phyloP scores from a whole-genome alignment of 2,888 invertebrate genomes.

The Rhamphomyia laevipes region DNA sequence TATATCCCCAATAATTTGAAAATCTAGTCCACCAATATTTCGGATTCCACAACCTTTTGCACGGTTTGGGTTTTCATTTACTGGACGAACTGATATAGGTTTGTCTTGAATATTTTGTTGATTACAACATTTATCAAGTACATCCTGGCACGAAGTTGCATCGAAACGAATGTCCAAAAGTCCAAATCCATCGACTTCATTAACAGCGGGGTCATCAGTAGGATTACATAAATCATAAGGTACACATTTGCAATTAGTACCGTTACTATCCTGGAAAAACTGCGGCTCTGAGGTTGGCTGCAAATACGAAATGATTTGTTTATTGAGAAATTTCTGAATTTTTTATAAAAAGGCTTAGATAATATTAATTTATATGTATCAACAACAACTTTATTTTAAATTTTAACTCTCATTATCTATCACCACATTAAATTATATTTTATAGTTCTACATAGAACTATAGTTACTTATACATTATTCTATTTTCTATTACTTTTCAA shows the following conservation, averaged over 20 bases:
- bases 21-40: slow-evolving; percentile 46
- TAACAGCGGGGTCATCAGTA: slow-evolving; percentile 41
- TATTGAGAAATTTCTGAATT: no score
- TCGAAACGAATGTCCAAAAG: slow-evolving; percentile 64
- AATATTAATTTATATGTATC: no score
- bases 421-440: no score
- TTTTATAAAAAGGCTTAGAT: no score
- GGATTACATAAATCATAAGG: slow-evolving; percentile 67
- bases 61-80: slow-evolving; percentile 32
- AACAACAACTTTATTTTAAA: no score
- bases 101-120: slow-evolving; percentile 7
- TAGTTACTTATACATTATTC: no score
- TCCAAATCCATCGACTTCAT: slow-evolving; percentile 53
- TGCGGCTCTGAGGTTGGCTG: slow-evolving; percentile 20
- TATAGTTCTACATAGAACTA: no score
- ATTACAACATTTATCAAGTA: slow-evolving; percentile 64
- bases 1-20: slow-evolving; percentile 41
- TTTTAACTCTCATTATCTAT: no score
- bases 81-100: slow-evolving; percentile 29
- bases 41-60: slow-evolving; percentile 46
- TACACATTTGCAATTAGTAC: slow-evolving; percentile 60
- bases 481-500: no score
- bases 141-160: slow-evolving; percentile 49
- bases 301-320: no score
- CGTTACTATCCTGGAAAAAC: slow-evolving; percentile 23